These are phyloP conservation scores for Rhyzopertha dominica DNA, from an alignment of 1,140 invertebrate genomes.

Conservation along the genomic window DNA sequence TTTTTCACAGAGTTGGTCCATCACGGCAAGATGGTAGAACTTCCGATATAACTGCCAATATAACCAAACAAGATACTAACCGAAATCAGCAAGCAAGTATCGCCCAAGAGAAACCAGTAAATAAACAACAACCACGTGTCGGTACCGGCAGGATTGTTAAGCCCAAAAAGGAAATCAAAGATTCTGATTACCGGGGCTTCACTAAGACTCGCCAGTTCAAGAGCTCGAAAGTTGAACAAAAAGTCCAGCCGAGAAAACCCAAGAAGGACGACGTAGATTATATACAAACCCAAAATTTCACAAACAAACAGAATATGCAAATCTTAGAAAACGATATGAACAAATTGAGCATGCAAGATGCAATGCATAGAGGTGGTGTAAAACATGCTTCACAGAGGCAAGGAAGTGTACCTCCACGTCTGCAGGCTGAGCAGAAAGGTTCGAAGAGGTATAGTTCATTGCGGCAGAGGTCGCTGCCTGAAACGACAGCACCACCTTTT, in stretches of 20 bases:
- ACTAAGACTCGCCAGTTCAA: conserved; percentile 34
- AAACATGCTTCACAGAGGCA: conserved; percentile 40
- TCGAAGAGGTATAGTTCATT: conserved; percentile 53
- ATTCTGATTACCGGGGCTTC: conserved; percentile 41
- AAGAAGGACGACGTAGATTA: conserved; percentile 32
- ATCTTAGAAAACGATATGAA: conserved; percentile 50
- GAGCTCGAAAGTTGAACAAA: conserved; percentile 26
- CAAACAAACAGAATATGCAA: conserved; percentile 40
- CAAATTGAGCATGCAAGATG: conserved; percentile 48
- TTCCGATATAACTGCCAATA: no score
- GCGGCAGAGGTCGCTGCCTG: conserved; percentile 49
- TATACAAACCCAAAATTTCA: conserved; percentile 47
- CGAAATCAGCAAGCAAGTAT: conserved; percentile 1
- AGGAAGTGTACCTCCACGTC: conserved; percentile 47
- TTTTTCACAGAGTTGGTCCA: no score
- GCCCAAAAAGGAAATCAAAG: conserved; percentile 34
- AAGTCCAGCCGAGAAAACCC: conserved; percentile 20
- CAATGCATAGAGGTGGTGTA: conserved; percentile 41
- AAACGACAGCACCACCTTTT: conserved; percentile 33
- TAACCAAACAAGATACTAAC: no score
- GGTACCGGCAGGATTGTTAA: conserved; percentile 37
- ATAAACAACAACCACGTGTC: conserved; percentile 22
- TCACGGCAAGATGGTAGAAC: no score
- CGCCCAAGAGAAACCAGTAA: conserved; percentile 1
- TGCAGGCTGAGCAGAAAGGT: conserved; percentile 48